Percentiles rank a stretch among this genome's conserved stretches.
Evolutionary conservation across 2,113 vertebrate genomes (phyloP).

Genomic region (Eurypyga helias): DNA sequence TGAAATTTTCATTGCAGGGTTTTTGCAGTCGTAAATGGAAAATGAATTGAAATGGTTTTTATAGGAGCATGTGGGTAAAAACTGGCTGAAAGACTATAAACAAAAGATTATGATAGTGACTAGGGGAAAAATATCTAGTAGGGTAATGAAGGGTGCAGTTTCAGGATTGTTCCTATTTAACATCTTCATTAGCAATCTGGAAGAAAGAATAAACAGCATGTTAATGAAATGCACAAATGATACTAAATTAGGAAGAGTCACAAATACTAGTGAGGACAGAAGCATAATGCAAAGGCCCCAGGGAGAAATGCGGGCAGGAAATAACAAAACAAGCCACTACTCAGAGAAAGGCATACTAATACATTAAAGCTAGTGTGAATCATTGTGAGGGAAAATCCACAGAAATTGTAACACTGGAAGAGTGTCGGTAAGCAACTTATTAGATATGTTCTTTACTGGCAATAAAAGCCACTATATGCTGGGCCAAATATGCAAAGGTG

Average conservation of each 20-base stretch:
- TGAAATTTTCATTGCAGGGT: neutral
- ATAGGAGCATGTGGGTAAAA: slow-evolving; percentile 48
- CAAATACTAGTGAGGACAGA: slow-evolving; percentile 36
- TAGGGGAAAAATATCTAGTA: slow-evolving; percentile 50
- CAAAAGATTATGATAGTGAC: slow-evolving; percentile 53
- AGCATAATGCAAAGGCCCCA: neutral
- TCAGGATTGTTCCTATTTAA: slow-evolving; percentile 70
- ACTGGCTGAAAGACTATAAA: slow-evolving; percentile 50
- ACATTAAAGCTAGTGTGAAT: neutral
- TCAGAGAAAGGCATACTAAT: neutral
- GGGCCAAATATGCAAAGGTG: neutral
- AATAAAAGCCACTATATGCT: neutral
- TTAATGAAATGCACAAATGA: slow-evolving; percentile 63
- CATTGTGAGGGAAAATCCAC: neutral
- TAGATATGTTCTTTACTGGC: neutral
- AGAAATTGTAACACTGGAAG: neutral
- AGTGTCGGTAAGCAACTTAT: neutral
- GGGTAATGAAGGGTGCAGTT: slow-evolving; percentile 64
- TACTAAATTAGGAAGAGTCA: slow-evolving; percentile 57
- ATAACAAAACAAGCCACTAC: neutral
- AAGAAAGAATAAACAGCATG: slow-evolving; percentile 63
- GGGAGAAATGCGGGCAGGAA: slow-evolving; percentile 11
- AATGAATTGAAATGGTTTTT: slow-evolving; percentile 35
- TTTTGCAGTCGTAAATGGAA: slow-evolving; percentile 19
- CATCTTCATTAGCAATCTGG: slow-evolving; percentile 72